A percentile compares a stretch with the other conserved stretches of the same genome.
These are phyloP conservation scores for Pharmacophagus antenor DNA, from an alignment of 2,888 invertebrate species.

Conservation along the genomic window DNA sequence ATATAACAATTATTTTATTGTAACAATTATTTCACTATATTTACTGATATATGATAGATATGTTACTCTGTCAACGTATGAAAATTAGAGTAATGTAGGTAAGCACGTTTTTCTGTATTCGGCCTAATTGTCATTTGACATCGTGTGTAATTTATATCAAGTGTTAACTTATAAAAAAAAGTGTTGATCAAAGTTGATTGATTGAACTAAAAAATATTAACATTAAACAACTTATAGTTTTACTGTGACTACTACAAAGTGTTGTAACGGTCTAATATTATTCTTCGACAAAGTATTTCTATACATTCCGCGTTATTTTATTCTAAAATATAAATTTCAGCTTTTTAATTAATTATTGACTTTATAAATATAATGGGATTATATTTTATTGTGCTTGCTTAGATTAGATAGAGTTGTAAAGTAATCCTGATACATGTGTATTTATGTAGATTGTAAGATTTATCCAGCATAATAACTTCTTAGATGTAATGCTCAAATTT, in stretches of 20 bases:
- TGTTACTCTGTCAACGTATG: no score
- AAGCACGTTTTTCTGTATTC: no score
- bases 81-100: no score
- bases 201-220: background rate
- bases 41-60: no score
- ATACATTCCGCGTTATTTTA: slow-evolving; percentile 4
- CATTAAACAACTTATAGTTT: background rate
- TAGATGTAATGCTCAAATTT: slow-evolving; percentile 30
- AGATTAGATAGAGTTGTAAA: background rate
- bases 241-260: no score
- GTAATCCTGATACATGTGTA: background rate
- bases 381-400: background rate
- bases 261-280: background rate
- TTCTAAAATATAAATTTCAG: background rate
- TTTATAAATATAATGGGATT: background rate
- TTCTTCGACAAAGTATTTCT: background rate
- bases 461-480: slow-evolving; percentile 26
- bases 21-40: no score
- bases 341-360: background rate
- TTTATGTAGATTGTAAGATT: slow-evolving; percentile 21
- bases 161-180: no score
- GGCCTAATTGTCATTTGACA: no score
- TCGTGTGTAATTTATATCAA: no score
- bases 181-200: no score
- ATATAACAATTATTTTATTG: no score